Conservation (phyloP, 2,797 vertebrate species). For the Telmatherina bonti region DNA sequence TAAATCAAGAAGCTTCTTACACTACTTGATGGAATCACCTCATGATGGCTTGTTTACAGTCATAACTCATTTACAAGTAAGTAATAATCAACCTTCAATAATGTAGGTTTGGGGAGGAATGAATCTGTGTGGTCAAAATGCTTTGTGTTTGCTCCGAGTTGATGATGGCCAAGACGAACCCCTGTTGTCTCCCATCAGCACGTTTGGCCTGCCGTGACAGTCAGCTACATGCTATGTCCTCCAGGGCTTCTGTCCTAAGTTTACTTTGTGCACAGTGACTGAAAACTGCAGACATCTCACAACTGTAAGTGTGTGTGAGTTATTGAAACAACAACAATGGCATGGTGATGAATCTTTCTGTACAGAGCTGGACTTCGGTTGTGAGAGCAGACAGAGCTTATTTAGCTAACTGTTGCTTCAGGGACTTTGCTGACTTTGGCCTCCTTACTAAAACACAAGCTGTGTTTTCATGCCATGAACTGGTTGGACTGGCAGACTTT, state of each 20-base stretch:
- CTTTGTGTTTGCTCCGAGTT: background rate
- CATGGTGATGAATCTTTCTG: slow-evolving; percentile 70
- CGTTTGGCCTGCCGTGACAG: slow-evolving; percentile 58
- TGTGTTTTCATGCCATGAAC: slow-evolving; percentile 42
- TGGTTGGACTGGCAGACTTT: slow-evolving; percentile 46
- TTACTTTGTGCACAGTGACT: slow-evolving; percentile 43
- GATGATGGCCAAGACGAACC: background rate
- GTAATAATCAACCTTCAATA: too few species aligned
- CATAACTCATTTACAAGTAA: too few species aligned
- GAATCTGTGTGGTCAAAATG: too few species aligned
- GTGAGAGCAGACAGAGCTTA: slow-evolving; percentile 63
- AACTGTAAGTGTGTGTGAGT: slow-evolving; percentile 39
- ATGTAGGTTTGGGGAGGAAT: too few species aligned
- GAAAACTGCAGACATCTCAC: slow-evolving; percentile 58
- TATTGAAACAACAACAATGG: slow-evolving; percentile 87
- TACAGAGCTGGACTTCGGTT: slow-evolving; percentile 75
- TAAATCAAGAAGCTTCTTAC: too few species aligned
- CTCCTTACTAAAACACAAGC: slow-evolving; percentile 58
- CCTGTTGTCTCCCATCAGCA: slow-evolving; percentile 63
- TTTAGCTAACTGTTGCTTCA: slow-evolving; percentile 71
- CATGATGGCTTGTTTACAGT: too few species aligned
- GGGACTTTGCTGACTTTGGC: slow-evolving; percentile 56
- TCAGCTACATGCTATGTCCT: slow-evolving; percentile 51
- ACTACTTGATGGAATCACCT: too few species aligned
- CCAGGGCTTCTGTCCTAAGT: slow-evolving; percentile 54